These are phyloP conservation scores for Margaritifera margaritifera DNA, from an alignment of 2,888 invertebrate genomes.

Conservation along the genomic window DNA sequence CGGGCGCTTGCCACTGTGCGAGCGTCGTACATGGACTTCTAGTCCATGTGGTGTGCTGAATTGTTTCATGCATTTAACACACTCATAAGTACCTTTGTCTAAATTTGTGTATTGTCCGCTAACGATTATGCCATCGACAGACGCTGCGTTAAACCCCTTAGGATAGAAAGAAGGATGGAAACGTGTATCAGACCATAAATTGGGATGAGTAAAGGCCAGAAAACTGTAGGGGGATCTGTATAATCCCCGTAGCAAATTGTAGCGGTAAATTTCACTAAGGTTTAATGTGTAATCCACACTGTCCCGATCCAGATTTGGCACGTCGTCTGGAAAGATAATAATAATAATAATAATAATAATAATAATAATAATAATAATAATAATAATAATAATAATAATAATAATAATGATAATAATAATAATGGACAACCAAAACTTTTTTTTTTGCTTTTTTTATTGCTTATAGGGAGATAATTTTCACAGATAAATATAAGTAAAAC, in stretches of 20 bases:
- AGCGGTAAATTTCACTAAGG: conserved; percentile 50
- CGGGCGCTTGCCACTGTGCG: conserved; percentile 91
- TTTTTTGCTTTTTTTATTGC: too few species aligned
- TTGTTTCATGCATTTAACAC: conserved; percentile 91
- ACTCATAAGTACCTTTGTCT: conserved; percentile 48
- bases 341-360: too few species aligned
- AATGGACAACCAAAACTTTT: too few species aligned
- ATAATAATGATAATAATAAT: too few species aligned
- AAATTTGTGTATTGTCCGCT: conserved; percentile 17
- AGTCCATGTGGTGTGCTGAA: conserved; percentile 97
- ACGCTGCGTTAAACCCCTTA: conserved; percentile 26
- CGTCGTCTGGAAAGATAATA: conserved; percentile 4
- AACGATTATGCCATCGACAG: not conserved
- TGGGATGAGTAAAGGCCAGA: conserved; percentile 39
- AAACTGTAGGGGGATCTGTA: conserved; percentile 44
- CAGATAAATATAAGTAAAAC: too few species aligned
- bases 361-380: too few species aligned
- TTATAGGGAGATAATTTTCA: too few species aligned
- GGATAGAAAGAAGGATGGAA: conserved; percentile 45
- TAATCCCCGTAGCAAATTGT: conserved; percentile 48
- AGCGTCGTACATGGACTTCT: conserved; percentile 95
- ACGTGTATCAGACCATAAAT: conserved; percentile 47
- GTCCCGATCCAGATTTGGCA: not conserved
- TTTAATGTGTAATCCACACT: conserved; percentile 23
- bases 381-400: too few species aligned